Evolutionary conservation across 2,888 invertebrate species (phyloP), one percentile per base, ranked within the genome.

Genomic region (Lydus trimaculatus): DNA sequence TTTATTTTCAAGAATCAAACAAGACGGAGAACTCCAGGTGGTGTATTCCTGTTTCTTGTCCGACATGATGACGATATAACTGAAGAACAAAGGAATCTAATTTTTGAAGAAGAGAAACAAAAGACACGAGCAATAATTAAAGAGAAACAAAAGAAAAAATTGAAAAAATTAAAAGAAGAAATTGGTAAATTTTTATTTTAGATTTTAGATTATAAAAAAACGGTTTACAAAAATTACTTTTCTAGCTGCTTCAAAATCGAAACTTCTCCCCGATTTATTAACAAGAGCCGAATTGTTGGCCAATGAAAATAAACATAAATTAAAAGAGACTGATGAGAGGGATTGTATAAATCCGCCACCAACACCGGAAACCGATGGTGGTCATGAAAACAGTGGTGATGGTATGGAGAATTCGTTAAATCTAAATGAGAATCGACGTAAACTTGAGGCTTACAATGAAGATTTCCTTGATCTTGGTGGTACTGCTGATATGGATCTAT

Each of bases 11-110:
- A 92, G 91, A 94, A 94, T 85, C 92, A 93, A 60, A 89, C 89
- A 8, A 89, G 96, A 64, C 89, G 96, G 64, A 89, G 96, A 73
- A 96, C 96, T 6, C 91, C 96, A 0, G 96, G 96, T 13, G 96
- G 96, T 25, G 91, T 96, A 58, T 96, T 91, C 84, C 87, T 97
- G 58, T 93, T 91, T 82, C 86, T 96, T n/a, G 85, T 96, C 25
- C 93, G 94, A 83, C 89, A 91, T 71, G 90, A 93, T 74, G 87
- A 89, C 62, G 88, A 89, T 64, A 85, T 94, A 58, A 90, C 91
- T 0, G 87, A 88, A 73, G 91, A 90, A 72, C 90, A 91, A 84
- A 88, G 90, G 74, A 88, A 88, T 68, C 85, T 89, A 78, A 93
- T 94, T 78, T 94, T 94, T 82, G 86, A 83, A 7, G 90, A 91